Evolutionary conservation across 1,140 invertebrate species (phyloP), one percentile per base, ranked within the genome.

Genomic region (Drosophila arawakana): DNA sequence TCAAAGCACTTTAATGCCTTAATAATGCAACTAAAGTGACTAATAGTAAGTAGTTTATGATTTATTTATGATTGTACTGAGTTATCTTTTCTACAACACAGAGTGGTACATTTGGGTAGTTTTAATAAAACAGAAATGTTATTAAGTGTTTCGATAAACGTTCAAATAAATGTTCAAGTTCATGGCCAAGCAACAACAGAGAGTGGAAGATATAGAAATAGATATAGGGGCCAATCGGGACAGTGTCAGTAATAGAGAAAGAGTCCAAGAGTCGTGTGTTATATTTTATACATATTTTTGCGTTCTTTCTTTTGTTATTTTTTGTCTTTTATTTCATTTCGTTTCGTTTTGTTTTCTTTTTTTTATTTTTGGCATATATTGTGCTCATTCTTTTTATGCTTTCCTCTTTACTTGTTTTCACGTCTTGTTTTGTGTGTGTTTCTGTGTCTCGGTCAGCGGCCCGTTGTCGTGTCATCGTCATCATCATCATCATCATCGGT

Each of bases 161-260:
- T 39, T 44, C 43, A 49, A 54, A 43, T 65, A 25, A 55, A 67
- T 65, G 78, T 71, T 88, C 84, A 90, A 88, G 80, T 81, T 88
- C 81, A 89, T 75, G 84, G 84, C 68, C 81, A 78, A 80, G 55
- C 58, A 65, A 18, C 62, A 39, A 47, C 13, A 13, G 57, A 74
- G 58, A 37, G 39, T 70, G 71, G 59, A 46, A 18, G 44, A 39
- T 54, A 65, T 41, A 47, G 54, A 43, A 63, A 8, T 1, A 63
- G n/a, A 62, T 39, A 46, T 6, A 52, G 49, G 11, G 46, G 25
- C 6, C 21, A 50, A 50, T 21, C 25, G 49, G 11, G 46, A 71
- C 43, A 47, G 47, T 15, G 58, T 44, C 60, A 68, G 75, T 43
- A 59, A 59, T 65, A 58, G 61, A 65, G 44, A 75, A 52, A 65